Conservation (phyloP, 2,888 invertebrate genomes). For the Ectropis crepuscularia region DNA sequence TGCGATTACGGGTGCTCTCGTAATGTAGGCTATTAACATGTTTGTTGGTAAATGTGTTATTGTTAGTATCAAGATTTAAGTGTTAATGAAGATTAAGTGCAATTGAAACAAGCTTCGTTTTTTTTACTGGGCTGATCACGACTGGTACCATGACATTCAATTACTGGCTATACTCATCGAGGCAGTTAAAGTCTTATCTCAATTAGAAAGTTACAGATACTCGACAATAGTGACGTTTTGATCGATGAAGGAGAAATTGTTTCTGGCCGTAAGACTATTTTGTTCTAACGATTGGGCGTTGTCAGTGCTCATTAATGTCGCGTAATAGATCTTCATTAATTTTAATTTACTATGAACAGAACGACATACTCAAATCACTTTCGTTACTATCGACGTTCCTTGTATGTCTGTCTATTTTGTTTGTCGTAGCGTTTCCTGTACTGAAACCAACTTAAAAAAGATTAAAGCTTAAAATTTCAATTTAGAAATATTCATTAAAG, state of each 20-base stretch:
- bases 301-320: slow-evolving; percentile 7
- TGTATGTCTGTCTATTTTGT: slow-evolving; percentile 1
- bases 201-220: slow-evolving; percentile 68
- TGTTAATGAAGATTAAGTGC: slow-evolving; percentile 54
- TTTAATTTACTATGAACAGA: slow-evolving; percentile 13
- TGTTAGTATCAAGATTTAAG: slow-evolving; percentile 48
- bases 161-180: slow-evolving; percentile 46
- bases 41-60: slow-evolving; percentile 40
- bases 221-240: slow-evolving; percentile 59
- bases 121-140: slow-evolving; percentile 2
- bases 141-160: slow-evolving; percentile 57
- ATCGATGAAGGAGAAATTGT: slow-evolving; percentile 57
- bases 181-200: slow-evolving; percentile 60
- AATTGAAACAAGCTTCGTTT: slow-evolving; percentile 14
- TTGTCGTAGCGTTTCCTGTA: slow-evolving; percentile 10
- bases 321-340: slow-evolving; percentile 15
- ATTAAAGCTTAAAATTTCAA: slow-evolving; percentile 6
- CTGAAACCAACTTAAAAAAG: slow-evolving; percentile 9
- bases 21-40: slow-evolving; percentile 40
- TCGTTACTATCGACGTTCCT: slow-evolving; percentile 4
- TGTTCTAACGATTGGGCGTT: slow-evolving; percentile 17
- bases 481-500: slow-evolving; percentile 4
- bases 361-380: slow-evolving; percentile 10
- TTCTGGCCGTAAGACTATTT: slow-evolving; percentile 42
- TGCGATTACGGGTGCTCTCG: slow-evolving; percentile 49